A percentile compares a stretch with the other conserved stretches of the same genome.
phyloP scores from a whole-genome alignment of 1,140 invertebrate species.

The Acromyrmex heyeri region DNA sequence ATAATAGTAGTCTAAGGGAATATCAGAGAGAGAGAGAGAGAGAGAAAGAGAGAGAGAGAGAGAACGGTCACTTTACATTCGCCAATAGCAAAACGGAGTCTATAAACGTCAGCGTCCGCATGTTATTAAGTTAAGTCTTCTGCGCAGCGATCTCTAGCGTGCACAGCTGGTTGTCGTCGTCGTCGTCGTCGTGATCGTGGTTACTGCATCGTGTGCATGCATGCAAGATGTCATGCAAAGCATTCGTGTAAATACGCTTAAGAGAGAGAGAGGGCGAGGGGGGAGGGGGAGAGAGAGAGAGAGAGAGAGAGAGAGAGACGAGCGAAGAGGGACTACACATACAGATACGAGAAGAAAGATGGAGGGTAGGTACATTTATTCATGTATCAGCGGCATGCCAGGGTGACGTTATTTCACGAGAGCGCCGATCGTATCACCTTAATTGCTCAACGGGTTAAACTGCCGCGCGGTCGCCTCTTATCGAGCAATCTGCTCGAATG shows the following conservation, averaged over 20 bases:
- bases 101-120: slow-evolving; percentile 66
- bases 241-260: slow-evolving; percentile 71
- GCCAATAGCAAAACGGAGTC: slow-evolving; percentile 68
- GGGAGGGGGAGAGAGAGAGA: slow-evolving; percentile 6
- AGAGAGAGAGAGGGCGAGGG: neutral
- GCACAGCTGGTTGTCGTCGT: slow-evolving; percentile 66
- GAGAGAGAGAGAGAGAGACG: slow-evolving; percentile 1
- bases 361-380: slow-evolving; percentile 64
- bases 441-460: slow-evolving; percentile 84
- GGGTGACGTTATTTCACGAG: slow-evolving; percentile 83
- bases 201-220: slow-evolving; percentile 59
- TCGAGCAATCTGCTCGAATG: slow-evolving; percentile 80
- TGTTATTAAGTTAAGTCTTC: slow-evolving; percentile 73
- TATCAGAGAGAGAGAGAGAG: neutral
- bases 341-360: slow-evolving; percentile 6
- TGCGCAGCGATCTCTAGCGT: slow-evolving; percentile 40
- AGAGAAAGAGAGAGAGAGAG: neutral
- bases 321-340: neutral
- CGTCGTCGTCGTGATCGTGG: slow-evolving; percentile 36
- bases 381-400: slow-evolving; percentile 64
- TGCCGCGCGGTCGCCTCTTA: slow-evolving; percentile 81
- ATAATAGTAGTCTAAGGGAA: neutral
- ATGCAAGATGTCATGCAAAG: slow-evolving; percentile 69
- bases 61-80: slow-evolving; percentile 56
- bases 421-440: slow-evolving; percentile 82